Evolutionary conservation across 1,140 invertebrate species (phyloP).

Genomic region (Vanessa tameamea): DNA sequence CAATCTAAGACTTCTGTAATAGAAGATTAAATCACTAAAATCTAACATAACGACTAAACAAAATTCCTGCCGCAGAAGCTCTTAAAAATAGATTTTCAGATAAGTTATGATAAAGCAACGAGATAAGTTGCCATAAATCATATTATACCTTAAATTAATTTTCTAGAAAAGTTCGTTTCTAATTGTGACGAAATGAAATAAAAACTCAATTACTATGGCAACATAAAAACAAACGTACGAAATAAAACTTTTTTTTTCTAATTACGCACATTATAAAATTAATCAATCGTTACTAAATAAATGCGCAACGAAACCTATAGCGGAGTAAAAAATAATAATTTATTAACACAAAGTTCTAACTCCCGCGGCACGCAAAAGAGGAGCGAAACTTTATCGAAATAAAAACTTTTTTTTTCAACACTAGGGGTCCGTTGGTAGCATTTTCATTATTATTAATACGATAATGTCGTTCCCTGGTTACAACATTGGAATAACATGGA

Average conservation of each 20-base stretch:
- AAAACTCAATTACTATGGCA: neutral
- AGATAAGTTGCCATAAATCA: too few relatives aligned
- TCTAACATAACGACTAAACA: too few relatives aligned
- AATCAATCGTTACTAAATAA: constrained; percentile 63
- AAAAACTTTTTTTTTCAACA: constrained; percentile 64
- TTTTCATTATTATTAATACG: constrained; percentile 72
- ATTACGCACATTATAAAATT: constrained; percentile 70
- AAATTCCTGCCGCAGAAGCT: too few relatives aligned
- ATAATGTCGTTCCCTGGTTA: constrained; percentile 64
- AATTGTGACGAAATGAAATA: too few relatives aligned
- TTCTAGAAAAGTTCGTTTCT: too few relatives aligned
- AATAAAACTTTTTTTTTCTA: constrained; percentile 43
- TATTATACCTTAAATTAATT: too few relatives aligned
- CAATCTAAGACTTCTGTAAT: neutral
- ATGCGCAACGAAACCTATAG: constrained; percentile 52
- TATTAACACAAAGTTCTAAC: constrained; percentile 61
- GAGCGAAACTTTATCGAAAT: constrained; percentile 67
- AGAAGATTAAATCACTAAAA: neutral
- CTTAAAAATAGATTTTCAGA: too few relatives aligned
- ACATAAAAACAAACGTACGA: neutral
- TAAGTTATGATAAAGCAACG: too few relatives aligned
- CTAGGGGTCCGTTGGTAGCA: constrained; percentile 56
- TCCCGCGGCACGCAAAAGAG: constrained; percentile 46
- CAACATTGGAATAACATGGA: constrained; percentile 58
- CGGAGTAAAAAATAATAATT: constrained; percentile 46